Base-by-base conservation (phyloP, 2,113 vertebrate species). In the Rhea pennata region DNA sequence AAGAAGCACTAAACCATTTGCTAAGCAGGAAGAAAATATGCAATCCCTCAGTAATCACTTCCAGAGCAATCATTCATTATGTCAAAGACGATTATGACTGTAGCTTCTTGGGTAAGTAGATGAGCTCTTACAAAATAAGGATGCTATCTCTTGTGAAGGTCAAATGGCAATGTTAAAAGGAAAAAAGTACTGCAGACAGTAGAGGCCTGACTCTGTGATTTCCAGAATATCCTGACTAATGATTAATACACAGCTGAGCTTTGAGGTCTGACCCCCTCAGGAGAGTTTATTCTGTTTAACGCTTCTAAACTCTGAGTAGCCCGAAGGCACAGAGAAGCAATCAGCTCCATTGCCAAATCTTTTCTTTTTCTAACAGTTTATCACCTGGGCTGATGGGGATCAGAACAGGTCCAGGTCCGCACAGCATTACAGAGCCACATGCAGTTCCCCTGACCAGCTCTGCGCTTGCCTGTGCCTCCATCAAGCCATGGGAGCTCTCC, bases 41-140 rank as follows among this genome's bases (percentile, higher is more conserved):
- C 96, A 95, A 92, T 96, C 91, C 80, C 73, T 29, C 14, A 15
- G 79, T 97, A 96, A 97, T 96, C 78, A 3, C 79, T 97, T 95
- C 92, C 95, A 95, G 72, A 93, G 82, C 73, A 79, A 90, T 85
- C 75, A 84, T 78, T 97, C 58, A 84, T 93, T 91, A 93, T 5
- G 21, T 88, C 50, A 92, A 93, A 96, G 95, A 95, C 86, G 96
- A 96, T 96, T 96, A 96, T 0, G 19, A 71, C 83, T 88, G 62
- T 78, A 81, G 91, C 92, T 92, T 83, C 80, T 59, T 61, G 87
- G 92, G 92, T 95, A 95, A 96, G 64, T 66, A 94, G 94, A 95
- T 92, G 91, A 97, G 84, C 93, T 89, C 95, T 79, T 54, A 74
- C 69, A 95, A 92, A 95, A 92, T 79, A 96, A 96, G 64, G 87